These are phyloP conservation scores for Harmothoe impar DNA, from an alignment of 2,888 invertebrate species.

Conservation along the genomic window DNA sequence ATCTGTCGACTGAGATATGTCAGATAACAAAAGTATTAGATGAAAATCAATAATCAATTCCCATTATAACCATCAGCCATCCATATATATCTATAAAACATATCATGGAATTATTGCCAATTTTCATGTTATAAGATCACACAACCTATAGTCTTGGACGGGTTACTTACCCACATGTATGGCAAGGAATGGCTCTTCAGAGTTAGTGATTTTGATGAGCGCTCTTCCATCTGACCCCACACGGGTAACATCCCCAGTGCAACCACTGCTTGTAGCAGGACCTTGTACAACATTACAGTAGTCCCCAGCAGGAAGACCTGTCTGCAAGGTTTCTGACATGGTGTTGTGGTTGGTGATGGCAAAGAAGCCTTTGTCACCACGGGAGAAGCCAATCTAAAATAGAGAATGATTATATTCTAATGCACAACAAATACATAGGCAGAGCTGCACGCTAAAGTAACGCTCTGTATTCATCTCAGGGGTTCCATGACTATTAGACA, in stretches of 20 bases:
- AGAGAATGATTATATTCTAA: not conserved
- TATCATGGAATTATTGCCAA: no score
- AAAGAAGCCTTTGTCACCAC: constrained; percentile 47
- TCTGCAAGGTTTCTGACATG: constrained; percentile 22
- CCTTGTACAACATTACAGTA: constrained; percentile 43
- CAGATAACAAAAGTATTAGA: no score
- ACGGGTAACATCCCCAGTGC: not conserved
- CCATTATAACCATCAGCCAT: no score
- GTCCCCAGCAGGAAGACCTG: constrained; percentile 37
- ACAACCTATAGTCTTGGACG: no score
- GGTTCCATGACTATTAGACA: no score
- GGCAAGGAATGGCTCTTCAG: constrained; percentile 66
- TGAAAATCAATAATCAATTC: no score
- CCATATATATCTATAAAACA: no score
- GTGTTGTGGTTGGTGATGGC: constrained; percentile 23
- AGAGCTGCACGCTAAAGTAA: no score
- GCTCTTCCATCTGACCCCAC: constrained; percentile 37
- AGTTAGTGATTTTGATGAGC: not conserved
- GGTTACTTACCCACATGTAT: constrained; percentile 63
- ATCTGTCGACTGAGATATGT: no score
- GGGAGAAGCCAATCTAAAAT: constrained; percentile 19
- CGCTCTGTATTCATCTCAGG: no score
- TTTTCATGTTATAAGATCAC: no score
- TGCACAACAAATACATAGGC: no score
- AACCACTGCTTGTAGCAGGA: not conserved